Base-by-base conservation (phyloP, 1,140 invertebrate genomes). In the Magallana ariakensis region DNA sequence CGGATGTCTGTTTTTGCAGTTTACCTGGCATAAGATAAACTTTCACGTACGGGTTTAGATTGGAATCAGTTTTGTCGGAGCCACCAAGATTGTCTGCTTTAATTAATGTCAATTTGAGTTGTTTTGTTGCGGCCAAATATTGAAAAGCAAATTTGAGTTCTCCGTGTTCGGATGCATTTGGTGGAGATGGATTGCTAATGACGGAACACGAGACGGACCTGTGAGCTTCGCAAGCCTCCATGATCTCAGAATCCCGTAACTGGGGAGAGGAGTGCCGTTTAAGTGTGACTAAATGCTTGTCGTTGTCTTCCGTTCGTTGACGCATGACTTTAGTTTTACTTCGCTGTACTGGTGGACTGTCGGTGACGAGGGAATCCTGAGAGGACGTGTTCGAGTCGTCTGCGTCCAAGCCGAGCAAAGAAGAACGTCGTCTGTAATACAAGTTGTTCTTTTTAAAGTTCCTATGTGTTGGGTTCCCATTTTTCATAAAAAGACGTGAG, bases 121-220 rank as follows among this genome's bases (percentile, higher is more conserved):
- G 85, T 83, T 89, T 91, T 10, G 91, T 90, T 56, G 92, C 89
- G 16, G 91, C 90, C 26, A 92, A 86, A 85, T 92, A 94, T 56
- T 93, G 92, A 84, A 94, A 92, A 53, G 92, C 92, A 85, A 94
- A 93, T 87, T 94, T 94, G 0, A 94, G 75, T 83, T 94, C 93
- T 0, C 93, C 93, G 46, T 92, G 83, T 85, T 92, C 91, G 1
- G 93, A 91, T 57, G 90, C 53, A 54, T 89, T 56, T 19, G 89
- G 83, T 53, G 70, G 53, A 55, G 86, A 58, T 1, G 62, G 26
- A 75, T 85, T 88, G 19, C 33, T 13, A 15, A 91, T 85, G 0
- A 84, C 57, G 60, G 87, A 16, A 85, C 84, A 90, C 4, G 90
- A 91, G 80, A 75, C 86, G 11, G 90, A 90, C 57, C 88, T 87